These are phyloP conservation scores for Malurus alboscapulatus DNA, from an alignment of 2,113 vertebrate species.

Conservation along the genomic window DNA sequence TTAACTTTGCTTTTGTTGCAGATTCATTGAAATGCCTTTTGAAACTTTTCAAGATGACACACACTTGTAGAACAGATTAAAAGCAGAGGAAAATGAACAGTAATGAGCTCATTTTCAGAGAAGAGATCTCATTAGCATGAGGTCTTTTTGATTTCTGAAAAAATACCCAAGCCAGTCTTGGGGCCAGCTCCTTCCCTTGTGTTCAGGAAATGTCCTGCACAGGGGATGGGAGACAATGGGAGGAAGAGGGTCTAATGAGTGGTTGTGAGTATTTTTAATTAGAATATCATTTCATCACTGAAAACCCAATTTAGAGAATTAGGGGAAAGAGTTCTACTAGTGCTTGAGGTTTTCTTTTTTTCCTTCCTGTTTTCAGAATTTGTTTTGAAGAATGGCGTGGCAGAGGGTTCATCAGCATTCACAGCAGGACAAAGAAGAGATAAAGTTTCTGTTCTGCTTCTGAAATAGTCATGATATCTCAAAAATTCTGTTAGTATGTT, in stretches of 20 bases:
- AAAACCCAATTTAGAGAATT: not conserved
- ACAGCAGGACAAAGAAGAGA: not conserved
- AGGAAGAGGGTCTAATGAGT: not conserved
- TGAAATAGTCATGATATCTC: not conserved
- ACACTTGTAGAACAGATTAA: slow-evolving; percentile 46
- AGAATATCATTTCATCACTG: not conserved
- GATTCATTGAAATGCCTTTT: slow-evolving; percentile 18
- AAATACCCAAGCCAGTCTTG: not conserved
- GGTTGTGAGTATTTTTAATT: not conserved
- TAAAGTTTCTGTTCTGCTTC: not conserved
- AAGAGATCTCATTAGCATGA: slow-evolving; percentile 17
- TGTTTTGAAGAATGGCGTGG: not conserved
- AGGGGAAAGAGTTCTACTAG: not conserved
- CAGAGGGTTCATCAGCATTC: not conserved
- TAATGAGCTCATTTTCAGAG: slow-evolving; percentile 51
- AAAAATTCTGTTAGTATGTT: not conserved
- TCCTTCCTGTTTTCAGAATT: not conserved
- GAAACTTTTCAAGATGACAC: slow-evolving; percentile 21
- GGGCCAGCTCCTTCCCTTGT: not conserved
- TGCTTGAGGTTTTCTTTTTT: not conserved
- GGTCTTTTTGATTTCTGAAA: slow-evolving; percentile 1
- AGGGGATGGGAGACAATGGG: rapidly evolving
- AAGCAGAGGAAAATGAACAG: slow-evolving; percentile 18
- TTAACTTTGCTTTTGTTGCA: slow-evolving; percentile 33
- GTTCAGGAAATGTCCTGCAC: not conserved